Evolutionary conservation across 2,113 vertebrate genomes (phyloP).

Genomic region (Ptilonorhynchus violaceus): DNA sequence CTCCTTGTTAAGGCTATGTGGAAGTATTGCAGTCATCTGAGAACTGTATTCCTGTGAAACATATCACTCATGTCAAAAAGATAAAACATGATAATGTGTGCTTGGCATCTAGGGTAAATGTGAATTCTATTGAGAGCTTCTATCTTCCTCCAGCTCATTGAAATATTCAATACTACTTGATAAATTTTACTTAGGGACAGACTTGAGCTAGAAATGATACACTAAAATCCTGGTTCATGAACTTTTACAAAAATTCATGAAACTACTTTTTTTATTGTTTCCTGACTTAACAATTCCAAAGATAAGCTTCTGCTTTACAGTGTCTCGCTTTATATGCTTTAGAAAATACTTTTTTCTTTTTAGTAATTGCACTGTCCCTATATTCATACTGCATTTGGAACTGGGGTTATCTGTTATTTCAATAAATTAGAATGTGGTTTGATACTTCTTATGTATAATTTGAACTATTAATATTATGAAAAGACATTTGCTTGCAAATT

Average conservation of each 20-base stretch:
- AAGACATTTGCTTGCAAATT: neutral
- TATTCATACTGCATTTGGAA: neutral
- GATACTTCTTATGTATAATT: neutral
- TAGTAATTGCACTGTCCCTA: fast-evolving
- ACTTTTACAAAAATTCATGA: neutral
- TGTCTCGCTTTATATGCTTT: neutral
- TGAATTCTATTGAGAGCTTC: neutral
- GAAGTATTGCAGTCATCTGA: neutral
- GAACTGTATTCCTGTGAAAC: neutral
- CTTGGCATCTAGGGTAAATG: neutral
- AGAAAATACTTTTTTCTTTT: neutral
- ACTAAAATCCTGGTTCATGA: neutral
- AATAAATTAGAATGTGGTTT: neutral
- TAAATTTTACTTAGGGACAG: neutral
- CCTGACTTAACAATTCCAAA: neutral
- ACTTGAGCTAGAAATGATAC: neutral
- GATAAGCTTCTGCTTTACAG: neutral
- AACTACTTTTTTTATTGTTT: neutral
- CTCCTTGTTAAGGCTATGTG: neutral
- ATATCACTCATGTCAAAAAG: neutral
- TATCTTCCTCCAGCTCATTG: neutral
- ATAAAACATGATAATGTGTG: neutral
- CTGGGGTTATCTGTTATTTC: neutral
- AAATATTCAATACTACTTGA: neutral
- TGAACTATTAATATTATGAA: neutral